phyloP scores from a whole-genome alignment of 2,797 vertebrate species.

The Hapalemur alaotrensis region DNA sequence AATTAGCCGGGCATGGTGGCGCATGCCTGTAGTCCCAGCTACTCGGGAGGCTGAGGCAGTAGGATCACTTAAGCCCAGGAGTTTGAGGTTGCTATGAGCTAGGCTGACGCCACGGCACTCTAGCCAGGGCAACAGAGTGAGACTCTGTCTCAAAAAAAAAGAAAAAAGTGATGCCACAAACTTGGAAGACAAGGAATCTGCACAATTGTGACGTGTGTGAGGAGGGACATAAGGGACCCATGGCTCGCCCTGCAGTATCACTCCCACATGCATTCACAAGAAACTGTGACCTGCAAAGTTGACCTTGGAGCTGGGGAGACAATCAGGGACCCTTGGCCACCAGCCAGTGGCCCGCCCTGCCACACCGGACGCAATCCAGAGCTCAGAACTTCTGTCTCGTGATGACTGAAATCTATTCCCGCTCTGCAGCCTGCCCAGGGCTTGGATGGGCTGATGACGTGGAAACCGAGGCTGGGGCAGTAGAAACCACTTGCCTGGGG shows the following conservation, averaged over 20 bases:
- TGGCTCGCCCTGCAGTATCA: neutral
- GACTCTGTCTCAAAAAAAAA: too few relatives aligned
- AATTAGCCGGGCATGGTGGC: too few relatives aligned
- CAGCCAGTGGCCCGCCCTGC: neutral
- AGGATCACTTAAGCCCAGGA: too few relatives aligned
- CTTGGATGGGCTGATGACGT: neutral
- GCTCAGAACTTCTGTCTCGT: neutral
- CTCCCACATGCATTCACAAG: too few relatives aligned
- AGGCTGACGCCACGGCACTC: too few relatives aligned
- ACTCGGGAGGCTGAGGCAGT: too few relatives aligned
- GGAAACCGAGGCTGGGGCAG: neutral
- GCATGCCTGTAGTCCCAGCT: too few relatives aligned
- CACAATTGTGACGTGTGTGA: rapidly evolving
- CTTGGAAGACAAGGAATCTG: neutral
- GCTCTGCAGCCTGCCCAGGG: neutral
- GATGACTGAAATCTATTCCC: neutral
- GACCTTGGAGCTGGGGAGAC: rapidly evolving
- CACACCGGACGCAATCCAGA: neutral
- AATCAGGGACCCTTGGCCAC: neutral
- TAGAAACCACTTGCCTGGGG: neutral
- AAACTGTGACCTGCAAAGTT: neutral
- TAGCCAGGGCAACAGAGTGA: too few relatives aligned
- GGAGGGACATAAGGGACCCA: rapidly evolving
- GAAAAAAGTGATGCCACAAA: neutral
- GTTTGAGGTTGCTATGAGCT: too few relatives aligned